These are phyloP conservation scores for Parazoanthus swiftii DNA, from an alignment of 92 coral and sea anemone species.

Conservation along the genomic window DNA sequence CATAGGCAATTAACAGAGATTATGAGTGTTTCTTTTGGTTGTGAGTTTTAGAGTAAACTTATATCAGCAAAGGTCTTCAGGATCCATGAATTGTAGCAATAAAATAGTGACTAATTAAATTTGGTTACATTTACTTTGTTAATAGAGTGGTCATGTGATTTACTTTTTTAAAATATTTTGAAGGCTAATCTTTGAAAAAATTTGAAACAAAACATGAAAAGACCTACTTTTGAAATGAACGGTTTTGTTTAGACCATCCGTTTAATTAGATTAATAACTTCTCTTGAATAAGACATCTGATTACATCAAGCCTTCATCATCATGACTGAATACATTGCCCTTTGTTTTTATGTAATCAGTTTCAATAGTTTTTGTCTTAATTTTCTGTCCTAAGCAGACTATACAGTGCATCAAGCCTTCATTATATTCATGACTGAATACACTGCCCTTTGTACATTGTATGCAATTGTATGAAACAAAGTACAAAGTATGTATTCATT, in stretches of 20 bases:
- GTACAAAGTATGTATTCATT: not conserved
- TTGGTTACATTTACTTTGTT: constrained; percentile 2
- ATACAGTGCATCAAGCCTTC: constrained; percentile 3
- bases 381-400: constrained; percentile 1
- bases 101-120: constrained; percentile 4
- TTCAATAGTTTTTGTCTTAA: not conserved
- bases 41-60: constrained; percentile 1
- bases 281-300: not conserved
- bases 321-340: constrained; percentile 5
- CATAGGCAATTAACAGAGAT: constrained; percentile 7
- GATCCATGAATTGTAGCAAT: not conserved
- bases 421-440: constrained; percentile 5
- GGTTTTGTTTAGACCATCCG: constrained; percentile 5
- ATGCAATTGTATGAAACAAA: not conserved
- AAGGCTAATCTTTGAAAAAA: not conserved
- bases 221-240: constrained; percentile 4
- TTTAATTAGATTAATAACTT: not conserved
- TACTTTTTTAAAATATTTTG: no score
- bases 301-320: not conserved
- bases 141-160: not conserved
- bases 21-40: constrained; percentile 2
- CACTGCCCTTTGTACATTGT: constrained; percentile 8
- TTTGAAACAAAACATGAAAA: constrained; percentile 1
- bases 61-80: constrained; percentile 4
- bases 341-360: constrained; percentile 1